Percentiles rank a stretch among this genome's conserved stretches.
These are phyloP conservation scores for Ips nitidus DNA, from an alignment of 1,140 invertebrate genomes.

Conservation along the genomic window DNA sequence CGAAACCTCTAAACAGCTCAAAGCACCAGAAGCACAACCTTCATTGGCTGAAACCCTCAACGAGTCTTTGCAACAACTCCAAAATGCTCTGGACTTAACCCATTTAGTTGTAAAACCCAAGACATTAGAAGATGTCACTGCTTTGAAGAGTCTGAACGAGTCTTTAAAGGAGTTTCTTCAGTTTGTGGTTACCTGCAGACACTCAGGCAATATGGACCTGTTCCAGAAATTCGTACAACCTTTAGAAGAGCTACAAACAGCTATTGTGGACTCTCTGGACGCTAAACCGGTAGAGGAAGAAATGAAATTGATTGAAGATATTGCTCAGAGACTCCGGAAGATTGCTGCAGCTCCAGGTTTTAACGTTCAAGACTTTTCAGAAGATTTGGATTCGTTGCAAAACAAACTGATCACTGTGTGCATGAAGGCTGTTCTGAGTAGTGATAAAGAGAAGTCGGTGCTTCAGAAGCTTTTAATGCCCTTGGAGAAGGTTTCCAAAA, in stretches of 20 bases:
- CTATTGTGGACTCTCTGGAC: constrained; percentile 38
- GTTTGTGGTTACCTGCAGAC: constrained; percentile 41
- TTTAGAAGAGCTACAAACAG: constrained; percentile 40
- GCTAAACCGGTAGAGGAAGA: constrained; percentile 42
- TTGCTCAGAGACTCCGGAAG: constrained; percentile 38
- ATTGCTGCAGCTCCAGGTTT: constrained; percentile 24
- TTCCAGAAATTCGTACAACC: constrained; percentile 40
- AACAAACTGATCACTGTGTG: constrained; percentile 47
- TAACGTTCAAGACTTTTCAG: constrained; percentile 41
- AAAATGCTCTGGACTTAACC: constrained; percentile 40
- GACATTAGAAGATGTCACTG: constrained; percentile 37
- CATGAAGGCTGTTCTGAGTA: constrained; percentile 42
- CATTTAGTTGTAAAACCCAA: constrained; percentile 40
- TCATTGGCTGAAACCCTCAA: constrained; percentile 33
- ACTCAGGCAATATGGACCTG: constrained; percentile 44
- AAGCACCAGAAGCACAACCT: constrained; percentile 19
- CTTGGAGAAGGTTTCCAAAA: constrained; percentile 41
- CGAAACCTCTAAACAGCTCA: constrained; percentile 32
- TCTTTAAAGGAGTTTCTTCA: constrained; percentile 37
- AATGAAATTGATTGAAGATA: constrained; percentile 39
- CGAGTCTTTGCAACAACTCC: constrained; percentile 37
- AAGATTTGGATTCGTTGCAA: constrained; percentile 43
- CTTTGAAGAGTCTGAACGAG: constrained; percentile 37
- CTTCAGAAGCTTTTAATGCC: constrained; percentile 45
- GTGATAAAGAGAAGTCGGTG: constrained; percentile 39